phyloP scores from a whole-genome alignment of 2,113 vertebrate species.

The Tapirus terrestris region DNA sequence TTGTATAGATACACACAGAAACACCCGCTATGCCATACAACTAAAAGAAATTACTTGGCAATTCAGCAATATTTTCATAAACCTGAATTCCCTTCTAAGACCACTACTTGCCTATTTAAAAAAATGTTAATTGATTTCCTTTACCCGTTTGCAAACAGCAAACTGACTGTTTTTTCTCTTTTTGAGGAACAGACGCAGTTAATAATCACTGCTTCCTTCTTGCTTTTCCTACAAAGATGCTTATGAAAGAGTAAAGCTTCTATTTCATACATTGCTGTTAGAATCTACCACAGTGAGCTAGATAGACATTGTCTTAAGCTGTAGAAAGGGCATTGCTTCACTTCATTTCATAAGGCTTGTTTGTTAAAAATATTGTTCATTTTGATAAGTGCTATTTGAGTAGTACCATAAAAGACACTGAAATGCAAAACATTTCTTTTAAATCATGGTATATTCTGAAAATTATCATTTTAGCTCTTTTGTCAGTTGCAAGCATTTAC shows the following conservation, averaged over 20 bases:
- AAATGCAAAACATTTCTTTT: conserved; percentile 24
- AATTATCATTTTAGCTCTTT: neutral
- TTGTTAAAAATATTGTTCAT: conserved; percentile 19
- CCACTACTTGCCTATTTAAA: neutral
- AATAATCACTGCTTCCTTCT: conserved; percentile 55
- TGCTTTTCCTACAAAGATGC: conserved; percentile 33
- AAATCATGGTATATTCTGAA: neutral
- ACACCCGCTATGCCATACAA: conserved; percentile 24
- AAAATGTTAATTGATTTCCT: conserved; percentile 60
- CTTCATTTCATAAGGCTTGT: neutral
- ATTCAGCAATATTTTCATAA: conserved; percentile 13
- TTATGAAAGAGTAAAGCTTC: neutral
- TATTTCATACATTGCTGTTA: neutral
- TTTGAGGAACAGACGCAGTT: neutral
- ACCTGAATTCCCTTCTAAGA: conserved; percentile 51
- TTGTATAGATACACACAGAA: conserved; percentile 62
- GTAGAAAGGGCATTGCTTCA: neutral
- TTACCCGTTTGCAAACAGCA: neutral
- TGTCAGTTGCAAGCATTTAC: neutral
- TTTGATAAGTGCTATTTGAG: neutral
- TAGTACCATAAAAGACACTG: neutral
- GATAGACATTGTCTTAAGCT: neutral
- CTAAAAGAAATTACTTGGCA: conserved; percentile 37
- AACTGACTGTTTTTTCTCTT: neutral
- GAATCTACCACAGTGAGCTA: neutral